These are phyloP conservation scores for Isichthys henryi DNA, from an alignment of 2,113 vertebrate species.

Conservation along the genomic window DNA sequence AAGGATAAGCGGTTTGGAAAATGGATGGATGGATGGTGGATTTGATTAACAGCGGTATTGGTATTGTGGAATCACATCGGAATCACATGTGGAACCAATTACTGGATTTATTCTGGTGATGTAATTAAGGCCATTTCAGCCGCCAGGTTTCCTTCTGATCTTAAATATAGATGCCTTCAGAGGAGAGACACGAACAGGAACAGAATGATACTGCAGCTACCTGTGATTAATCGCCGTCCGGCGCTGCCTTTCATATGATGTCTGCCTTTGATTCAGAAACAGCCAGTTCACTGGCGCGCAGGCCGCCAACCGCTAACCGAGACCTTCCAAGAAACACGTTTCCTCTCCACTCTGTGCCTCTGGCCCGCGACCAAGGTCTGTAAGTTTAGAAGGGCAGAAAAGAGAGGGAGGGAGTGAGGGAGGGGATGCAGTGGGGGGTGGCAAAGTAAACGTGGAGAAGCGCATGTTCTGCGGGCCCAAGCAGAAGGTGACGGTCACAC, in stretches of 20 bases:
- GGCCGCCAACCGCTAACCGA: conserved; percentile 18
- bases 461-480: conserved; percentile 37
- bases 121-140: conserved; percentile 10
- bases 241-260: conserved; percentile 51
- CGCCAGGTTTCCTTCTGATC: not conserved
- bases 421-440: conserved; percentile 34
- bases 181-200: conserved; percentile 3
- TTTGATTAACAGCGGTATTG: not conserved
- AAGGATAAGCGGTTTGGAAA: too few relatives aligned
- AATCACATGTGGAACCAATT: conserved; percentile 4
- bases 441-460: conserved; percentile 51
- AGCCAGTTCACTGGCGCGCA: conserved; percentile 39
- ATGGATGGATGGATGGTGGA: too few relatives aligned
- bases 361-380: conserved; percentile 47
- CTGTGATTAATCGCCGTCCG: conserved; percentile 53
- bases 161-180: not conserved
- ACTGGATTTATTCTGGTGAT: not conserved
- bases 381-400: conserved; percentile 8
- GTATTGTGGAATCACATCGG: too few relatives aligned
- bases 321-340: conserved; percentile 51
- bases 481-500: conserved; percentile 47
- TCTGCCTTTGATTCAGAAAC: conserved; percentile 55
- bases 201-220: conserved; percentile 43
- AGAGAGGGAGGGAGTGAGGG: conserved; percentile 4
- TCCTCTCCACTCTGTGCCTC: conserved; percentile 46